A percentile compares a stretch with the other conserved stretches of the same genome.
These are phyloP conservation scores for Drosophila rubida DNA, from an alignment of 2,888 invertebrate species.

Conservation along the genomic window DNA sequence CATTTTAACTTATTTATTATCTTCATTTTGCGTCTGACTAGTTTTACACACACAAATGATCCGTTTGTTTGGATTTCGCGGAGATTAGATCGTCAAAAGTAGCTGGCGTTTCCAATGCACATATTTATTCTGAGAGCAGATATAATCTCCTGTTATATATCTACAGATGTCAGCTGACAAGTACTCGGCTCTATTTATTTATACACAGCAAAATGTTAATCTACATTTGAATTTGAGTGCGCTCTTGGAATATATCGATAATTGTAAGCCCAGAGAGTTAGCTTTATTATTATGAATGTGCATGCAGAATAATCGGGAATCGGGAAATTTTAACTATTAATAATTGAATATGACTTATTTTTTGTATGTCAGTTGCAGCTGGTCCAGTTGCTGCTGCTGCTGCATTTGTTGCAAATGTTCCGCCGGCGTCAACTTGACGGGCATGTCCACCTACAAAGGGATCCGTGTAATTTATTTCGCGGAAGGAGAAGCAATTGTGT, in stretches of 20 bases:
- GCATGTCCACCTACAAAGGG: slow-evolving; percentile 23
- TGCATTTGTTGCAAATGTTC: slow-evolving; percentile 41
- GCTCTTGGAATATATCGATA: slow-evolving; percentile 20
- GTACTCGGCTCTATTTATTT: slow-evolving; percentile 26
- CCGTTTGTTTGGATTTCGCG: slow-evolving; percentile 47
- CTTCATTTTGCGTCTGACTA: slow-evolving; percentile 36
- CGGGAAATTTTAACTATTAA: too few relatives aligned
- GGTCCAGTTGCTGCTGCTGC: slow-evolving; percentile 21
- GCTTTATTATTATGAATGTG: not conserved
- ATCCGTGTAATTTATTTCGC: not conserved
- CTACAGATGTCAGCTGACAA: slow-evolving; percentile 28
- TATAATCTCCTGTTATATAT: slow-evolving; percentile 25
- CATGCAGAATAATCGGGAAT: not conserved
- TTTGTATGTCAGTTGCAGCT: slow-evolving; percentile 16
- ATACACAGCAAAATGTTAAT: not conserved
- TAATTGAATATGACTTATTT: too few relatives aligned
- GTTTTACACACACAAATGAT: slow-evolving; percentile 21
- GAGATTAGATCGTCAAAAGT: slow-evolving; percentile 69
- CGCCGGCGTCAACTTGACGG: slow-evolving; percentile 23
- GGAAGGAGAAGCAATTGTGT: not conserved
- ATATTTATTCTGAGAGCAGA: slow-evolving; percentile 42
- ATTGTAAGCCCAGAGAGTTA: not conserved
- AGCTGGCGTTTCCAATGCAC: slow-evolving; percentile 35
- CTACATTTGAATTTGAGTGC: slow-evolving; percentile 41
- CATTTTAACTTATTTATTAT: slow-evolving; percentile 75